A percentile compares a stretch with the other conserved stretches of the same genome.
These are phyloP conservation scores for Xenopus tropicalis DNA, from an alignment of 2,113 vertebrate species.

Conservation along the genomic window DNA sequence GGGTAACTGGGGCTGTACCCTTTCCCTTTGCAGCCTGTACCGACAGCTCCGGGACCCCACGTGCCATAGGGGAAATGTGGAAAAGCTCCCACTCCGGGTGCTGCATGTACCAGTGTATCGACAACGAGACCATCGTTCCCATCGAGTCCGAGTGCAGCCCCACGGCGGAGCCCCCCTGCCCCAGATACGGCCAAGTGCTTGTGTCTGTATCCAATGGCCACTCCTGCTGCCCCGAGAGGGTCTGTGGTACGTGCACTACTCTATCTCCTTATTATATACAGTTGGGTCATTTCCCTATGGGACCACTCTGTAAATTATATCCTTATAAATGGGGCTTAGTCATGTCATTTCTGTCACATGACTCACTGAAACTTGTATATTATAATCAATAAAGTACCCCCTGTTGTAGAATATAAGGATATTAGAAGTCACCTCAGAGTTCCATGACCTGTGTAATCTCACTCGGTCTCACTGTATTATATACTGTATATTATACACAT, in stretches of 20 bases:
- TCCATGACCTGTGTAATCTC: too few relatives aligned
- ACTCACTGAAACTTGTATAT: too few relatives aligned
- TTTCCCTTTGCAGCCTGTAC: slow-evolving; percentile 78
- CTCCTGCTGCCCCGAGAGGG: slow-evolving; percentile 82
- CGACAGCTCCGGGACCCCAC: slow-evolving; percentile 78
- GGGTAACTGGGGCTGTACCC: too few relatives aligned
- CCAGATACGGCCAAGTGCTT: slow-evolving; percentile 73
- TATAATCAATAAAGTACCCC: too few relatives aligned
- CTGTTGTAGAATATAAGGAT: too few relatives aligned
- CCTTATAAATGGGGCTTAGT: too few relatives aligned
- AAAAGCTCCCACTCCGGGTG: slow-evolving; percentile 81
- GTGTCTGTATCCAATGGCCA: slow-evolving; percentile 73
- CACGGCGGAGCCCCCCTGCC: slow-evolving; percentile 61
- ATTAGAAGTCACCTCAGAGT: too few relatives aligned
- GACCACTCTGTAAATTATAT: too few relatives aligned
- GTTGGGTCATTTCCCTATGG: too few relatives aligned
- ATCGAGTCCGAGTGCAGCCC: slow-evolving; percentile 78
- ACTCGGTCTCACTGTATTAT: too few relatives aligned
- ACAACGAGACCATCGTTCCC: slow-evolving; percentile 75
- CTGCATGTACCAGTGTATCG: slow-evolving; percentile 84
- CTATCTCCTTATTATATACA: neutral
- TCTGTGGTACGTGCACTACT: slow-evolving; percentile 80
- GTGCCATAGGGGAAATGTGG: slow-evolving; percentile 83
- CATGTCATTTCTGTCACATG: too few relatives aligned
- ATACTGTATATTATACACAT: too few relatives aligned